Evolutionary conservation across 2,797 vertebrate species (phyloP), one percentile per base, ranked within the genome.

Genomic region (Takifugu ocellatus): DNA sequence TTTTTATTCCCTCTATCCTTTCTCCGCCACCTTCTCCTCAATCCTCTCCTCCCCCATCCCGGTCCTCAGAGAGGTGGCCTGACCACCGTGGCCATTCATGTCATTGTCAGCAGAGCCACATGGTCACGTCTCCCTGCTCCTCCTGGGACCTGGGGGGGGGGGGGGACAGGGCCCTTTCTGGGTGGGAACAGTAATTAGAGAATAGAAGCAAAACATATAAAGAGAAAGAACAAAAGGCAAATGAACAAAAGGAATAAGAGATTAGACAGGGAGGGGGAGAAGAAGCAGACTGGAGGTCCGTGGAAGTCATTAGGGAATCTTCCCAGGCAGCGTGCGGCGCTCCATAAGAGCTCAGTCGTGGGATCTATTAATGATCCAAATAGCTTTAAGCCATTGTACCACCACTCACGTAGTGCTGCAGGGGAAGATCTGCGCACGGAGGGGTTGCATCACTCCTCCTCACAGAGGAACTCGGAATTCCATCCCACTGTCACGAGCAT

Each of bases 171-270:
- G 79, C 63, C 68, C 79, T 84, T 75, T 51, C 84, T 85, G 84
- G 88, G 84, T 88, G 86, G 90, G 88, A 87, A 86, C 80, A 87
- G 86, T 89, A 90, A 88, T 89, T 90, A 89, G 88, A 88, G 86
- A 89, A 87, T 83, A 85, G 84, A 84, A 71, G 82, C 66, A 84
- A 82, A 84, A 82, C 27, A 82, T 77, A 83, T 83, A 88, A 86
- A 88, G 85, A 79, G 78, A 82, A 85, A 89, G 87, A 88, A 88
- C 83, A 88, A 90, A 89, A 87, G 86, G 68, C 65, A 83, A 82
- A 83, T 76, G 82, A 89, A 89, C 86, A 90, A 89, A 91, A 87
- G 84, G 85, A 88, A 90, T 87, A 82, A 80, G 70, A 85, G 82
- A 87, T 87, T 83, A 82, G 67, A 64, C 66, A 54, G 51, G 68